Base-by-base conservation (phyloP, 2,797 vertebrate genomes). In the Podargus strigoides region DNA sequence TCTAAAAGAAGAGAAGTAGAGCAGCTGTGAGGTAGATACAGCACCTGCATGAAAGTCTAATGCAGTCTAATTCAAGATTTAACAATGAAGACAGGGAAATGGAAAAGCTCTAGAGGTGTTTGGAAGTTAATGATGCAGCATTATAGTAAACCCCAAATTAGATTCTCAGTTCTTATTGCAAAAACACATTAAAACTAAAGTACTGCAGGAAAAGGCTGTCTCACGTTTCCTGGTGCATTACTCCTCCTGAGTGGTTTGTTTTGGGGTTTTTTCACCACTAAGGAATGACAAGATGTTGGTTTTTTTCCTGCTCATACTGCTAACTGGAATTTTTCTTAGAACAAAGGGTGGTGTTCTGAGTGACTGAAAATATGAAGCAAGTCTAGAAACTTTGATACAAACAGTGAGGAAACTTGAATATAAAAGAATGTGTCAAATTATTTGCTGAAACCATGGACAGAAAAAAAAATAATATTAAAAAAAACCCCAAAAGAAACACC, bases 61-160 rank as follows among this genome's bases (percentile, higher is more conserved):
- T 24, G 20, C 23, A 82, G 30, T 18, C 58, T 62, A 42, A 86
- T 77, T 87, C 53, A 68, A 78, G 73, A 34, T 66, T 75, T 75
- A 68, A 69, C 41, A 90, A 60, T 7, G 58, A 72, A 94, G 34
- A 19, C 53, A 81, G 53, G 58, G 50, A 91, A 87, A 90, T 32
- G 17, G 73, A 83, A 91, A 73, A 91, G 50, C 77, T 94, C 62
- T 68, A 41, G 93, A 93, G 49, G 80, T 93, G 93, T 86, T 88
- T 87, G 80, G 76, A 86, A 94, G 81, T 84, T 93, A 94, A 88
- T 84, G 82, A 93, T 32, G 82, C 89, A 90, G 50, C 42, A 22
- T 28, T 30, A 28, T 58, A 72, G 44, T 75, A 84, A 91, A 91
- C 9, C 50, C 34, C 50, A 80, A 89, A 94, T 91, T 80, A 84